These are phyloP conservation scores for Oreohelix idahoensis DNA, from an alignment of 1,140 invertebrate genomes.

Conservation along the genomic window DNA sequence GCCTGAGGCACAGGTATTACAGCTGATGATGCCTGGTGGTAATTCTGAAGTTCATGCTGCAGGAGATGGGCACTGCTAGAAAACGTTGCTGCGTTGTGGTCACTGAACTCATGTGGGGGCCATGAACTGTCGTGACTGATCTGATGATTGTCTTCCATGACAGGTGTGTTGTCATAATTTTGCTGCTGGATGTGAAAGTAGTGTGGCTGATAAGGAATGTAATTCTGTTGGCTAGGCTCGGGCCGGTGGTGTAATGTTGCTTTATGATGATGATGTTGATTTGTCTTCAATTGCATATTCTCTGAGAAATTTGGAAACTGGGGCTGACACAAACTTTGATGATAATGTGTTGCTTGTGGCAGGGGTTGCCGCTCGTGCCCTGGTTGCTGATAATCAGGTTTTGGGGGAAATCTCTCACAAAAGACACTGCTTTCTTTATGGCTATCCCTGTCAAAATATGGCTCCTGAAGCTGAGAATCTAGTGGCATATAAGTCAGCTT, in stretches of 20 bases:
- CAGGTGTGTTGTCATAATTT: background rate
- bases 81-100: too few species aligned
- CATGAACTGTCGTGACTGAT: too few species aligned
- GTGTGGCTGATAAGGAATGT: background rate
- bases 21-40: background rate
- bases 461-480: background rate
- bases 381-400: background rate
- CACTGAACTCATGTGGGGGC: too few species aligned
- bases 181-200: background rate
- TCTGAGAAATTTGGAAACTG: background rate
- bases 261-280: background rate
- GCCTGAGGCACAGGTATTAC: background rate
- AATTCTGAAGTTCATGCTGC: too few species aligned
- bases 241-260: background rate
- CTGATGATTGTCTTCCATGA: background rate
- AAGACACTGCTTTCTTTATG: background rate
- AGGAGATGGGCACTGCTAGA: too few species aligned
- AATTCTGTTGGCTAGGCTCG: background rate
- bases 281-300: background rate
- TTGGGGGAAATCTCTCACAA: background rate
- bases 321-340: background rate
- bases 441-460: background rate
- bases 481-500: background rate
- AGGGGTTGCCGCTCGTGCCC: background rate
- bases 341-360: background rate